A percentile compares a stretch with the other conserved stretches of the same genome.
These are phyloP conservation scores for Tinea pellionella DNA, from an alignment of 2,888 invertebrate genomes.

Conservation along the genomic window DNA sequence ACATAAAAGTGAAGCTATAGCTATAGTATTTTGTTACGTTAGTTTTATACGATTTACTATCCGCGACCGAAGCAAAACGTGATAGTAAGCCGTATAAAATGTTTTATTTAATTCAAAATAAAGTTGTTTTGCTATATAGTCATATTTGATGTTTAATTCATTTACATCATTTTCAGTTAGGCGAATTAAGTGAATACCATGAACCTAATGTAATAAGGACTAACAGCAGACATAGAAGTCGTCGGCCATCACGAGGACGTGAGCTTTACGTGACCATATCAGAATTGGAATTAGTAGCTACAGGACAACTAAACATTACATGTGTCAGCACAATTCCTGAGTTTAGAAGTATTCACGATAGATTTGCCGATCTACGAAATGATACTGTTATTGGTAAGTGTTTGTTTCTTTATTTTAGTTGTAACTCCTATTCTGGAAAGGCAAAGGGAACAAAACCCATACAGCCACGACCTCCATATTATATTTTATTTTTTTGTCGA, in stretches of 20 bases:
- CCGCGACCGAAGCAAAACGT: too few species aligned
- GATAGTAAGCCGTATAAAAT: too few species aligned
- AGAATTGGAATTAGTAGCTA: conserved; percentile 76
- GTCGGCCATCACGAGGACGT: conserved; percentile 62
- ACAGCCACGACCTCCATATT: too few species aligned
- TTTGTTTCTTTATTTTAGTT: conserved; percentile 14
- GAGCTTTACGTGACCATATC: conserved; percentile 79
- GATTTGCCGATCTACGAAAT: conserved; percentile 79
- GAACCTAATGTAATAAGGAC: conserved; percentile 35
- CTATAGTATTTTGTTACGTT: too few species aligned
- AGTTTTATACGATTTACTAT: too few species aligned
- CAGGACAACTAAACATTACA: conserved; percentile 77
- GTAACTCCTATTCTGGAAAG: too few species aligned
- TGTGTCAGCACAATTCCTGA: conserved; percentile 85
- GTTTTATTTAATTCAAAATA: too few species aligned
- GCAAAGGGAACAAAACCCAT: too few species aligned
- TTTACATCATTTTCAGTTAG: conserved; percentile 8
- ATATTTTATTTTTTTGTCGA: too few species aligned
- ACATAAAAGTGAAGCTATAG: too few species aligned
- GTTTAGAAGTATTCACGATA: conserved; percentile 76
- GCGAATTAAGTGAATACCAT: conserved; percentile 18
- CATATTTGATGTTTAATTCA: too few species aligned
- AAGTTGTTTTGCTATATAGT: background rate
- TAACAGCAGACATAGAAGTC: conserved; percentile 47
- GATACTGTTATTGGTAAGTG: conserved; percentile 77